Base-by-base conservation (phyloP, 2,888 invertebrate species). In the Pterostichus niger region DNA sequence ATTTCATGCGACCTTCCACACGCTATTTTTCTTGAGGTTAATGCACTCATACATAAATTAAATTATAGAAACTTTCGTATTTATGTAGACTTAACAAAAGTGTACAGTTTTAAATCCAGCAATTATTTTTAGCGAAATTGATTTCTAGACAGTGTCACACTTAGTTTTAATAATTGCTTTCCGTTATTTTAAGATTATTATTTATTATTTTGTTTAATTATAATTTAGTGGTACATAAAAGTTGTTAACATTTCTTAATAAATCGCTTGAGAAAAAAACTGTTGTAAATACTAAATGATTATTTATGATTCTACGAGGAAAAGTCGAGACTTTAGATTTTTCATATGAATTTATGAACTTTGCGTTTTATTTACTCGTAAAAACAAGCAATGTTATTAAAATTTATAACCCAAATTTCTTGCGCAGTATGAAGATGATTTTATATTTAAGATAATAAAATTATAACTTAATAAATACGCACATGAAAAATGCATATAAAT, bases 141-240 rank as follows among this genome's bases (percentile, higher is more conserved):
- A 17, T 59, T 59, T 31, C 17, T 59, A 7, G 15, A 17, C 7
- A 9, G 24, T 56, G 15, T 17, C 33, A 33, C 33, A 64, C 11
- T 61, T 31, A 11, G 10, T 54, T 33, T 11, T 33, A 7, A n/a
- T n/a, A 35, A 7, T 35, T 31, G 64, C 11, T 35, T 35, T 64
- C 24, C 31, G 9, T n/a, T 10, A 33, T 13, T 3, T n/a, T 33
- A 31, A 7, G 11, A 6, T 31, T 64, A 33, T 61, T 61, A 33
- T 61, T 61, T 64, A 64, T 64, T 64, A 35, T 35, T 64, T n/a
- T 35, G 64, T 35, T 59, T 64, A 64, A 64, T 64, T 64, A 35
- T n/a, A 64, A 64, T 33, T 64, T 64, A 24, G 11, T 59, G 24
- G 17, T 59, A 6, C 24, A 24, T 17, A 5, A 31, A 59, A 56